These are phyloP conservation scores for Maconellicoccus hirsutus DNA, from an alignment of 1,140 invertebrate species.

Conservation along the genomic window DNA sequence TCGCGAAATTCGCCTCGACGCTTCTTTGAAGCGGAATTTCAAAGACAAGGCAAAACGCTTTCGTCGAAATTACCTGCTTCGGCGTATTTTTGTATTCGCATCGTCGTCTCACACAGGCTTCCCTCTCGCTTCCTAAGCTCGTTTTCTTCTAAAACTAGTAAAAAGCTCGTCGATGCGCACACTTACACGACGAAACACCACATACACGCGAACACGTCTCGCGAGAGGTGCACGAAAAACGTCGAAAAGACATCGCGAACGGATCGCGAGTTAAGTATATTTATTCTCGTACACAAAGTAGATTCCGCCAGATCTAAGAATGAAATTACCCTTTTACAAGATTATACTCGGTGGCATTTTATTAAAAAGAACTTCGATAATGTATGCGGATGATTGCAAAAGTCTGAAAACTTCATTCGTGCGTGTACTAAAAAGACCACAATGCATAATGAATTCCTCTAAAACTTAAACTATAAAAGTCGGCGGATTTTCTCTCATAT, in stretches of 20 bases:
- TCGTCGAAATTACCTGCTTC: no score
- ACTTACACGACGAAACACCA: no score
- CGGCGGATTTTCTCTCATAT: background rate
- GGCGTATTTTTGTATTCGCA: no score
- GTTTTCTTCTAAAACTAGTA: no score
- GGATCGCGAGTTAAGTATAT: background rate
- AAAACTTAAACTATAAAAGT: conserved; percentile 10
- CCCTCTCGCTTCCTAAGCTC: no score
- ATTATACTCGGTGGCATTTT: background rate
- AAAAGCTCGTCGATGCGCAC: no score
- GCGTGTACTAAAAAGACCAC: background rate
- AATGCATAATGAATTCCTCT: conserved; percentile 9
- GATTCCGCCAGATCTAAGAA: background rate
- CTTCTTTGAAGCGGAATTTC: background rate
- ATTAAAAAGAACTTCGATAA: conserved; percentile 9
- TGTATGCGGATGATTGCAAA: conserved; percentile 7
- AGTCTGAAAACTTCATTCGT: conserved; percentile 8
- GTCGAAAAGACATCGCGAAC: no score
- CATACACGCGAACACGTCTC: no score
- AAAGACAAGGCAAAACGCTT: background rate
- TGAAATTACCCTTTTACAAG: conserved; percentile 1
- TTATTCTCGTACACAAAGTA: background rate
- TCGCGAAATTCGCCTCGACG: background rate
- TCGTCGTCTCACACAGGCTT: no score
- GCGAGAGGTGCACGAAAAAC: no score